A percentile compares a stretch with the other conserved stretches of the same genome.
phyloP scores from a whole-genome alignment of 2,888 invertebrate genomes.

The Napeogenes sylphis region DNA sequence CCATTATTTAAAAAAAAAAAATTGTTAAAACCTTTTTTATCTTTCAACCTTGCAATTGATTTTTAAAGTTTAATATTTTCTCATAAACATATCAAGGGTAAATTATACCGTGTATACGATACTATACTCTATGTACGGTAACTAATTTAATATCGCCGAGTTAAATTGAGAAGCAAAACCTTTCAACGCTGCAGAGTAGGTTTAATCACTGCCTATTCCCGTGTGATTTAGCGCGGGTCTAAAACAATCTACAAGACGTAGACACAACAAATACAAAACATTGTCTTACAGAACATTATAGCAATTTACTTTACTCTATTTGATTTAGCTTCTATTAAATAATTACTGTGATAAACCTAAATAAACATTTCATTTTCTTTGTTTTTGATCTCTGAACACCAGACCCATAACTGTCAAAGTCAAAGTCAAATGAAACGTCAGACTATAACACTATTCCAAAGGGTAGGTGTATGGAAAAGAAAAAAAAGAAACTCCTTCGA shows the following conservation, averaged over 20 bases:
- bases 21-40: too few relatives aligned
- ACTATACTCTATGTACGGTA: background rate
- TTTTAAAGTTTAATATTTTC: constrained; percentile 10
- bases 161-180: constrained; percentile 18
- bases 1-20: too few relatives aligned
- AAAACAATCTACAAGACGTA: constrained; percentile 24
- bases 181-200: constrained; percentile 20
- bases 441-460: too few relatives aligned
- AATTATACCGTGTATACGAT: constrained; percentile 2
- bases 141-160: constrained; percentile 15
- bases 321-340: background rate
- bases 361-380: too few relatives aligned
- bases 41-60: too few relatives aligned
- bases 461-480: too few relatives aligned
- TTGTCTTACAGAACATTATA: too few relatives aligned
- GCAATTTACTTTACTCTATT: background rate
- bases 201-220: constrained; percentile 24
- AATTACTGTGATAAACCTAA: too few relatives aligned
- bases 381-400: too few relatives aligned
- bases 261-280: constrained; percentile 28
- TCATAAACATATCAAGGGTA: constrained; percentile 16
- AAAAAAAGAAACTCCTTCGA: too few relatives aligned
- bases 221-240: constrained; percentile 18
- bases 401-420: too few relatives aligned
- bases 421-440: too few relatives aligned